phyloP scores from a whole-genome alignment of 2,888 invertebrate species.

The Laspeyria flexula region DNA sequence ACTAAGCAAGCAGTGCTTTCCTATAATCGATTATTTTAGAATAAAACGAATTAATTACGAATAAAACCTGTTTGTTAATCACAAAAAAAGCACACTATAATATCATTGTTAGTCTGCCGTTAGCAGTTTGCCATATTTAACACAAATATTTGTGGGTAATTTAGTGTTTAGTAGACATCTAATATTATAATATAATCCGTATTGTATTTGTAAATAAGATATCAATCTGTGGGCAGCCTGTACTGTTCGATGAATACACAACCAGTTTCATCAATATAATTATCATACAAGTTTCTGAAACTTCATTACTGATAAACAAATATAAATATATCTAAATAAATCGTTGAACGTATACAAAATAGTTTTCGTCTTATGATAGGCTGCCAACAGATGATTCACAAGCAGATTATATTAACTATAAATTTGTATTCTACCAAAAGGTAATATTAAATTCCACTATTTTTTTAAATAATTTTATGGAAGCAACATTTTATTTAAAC shows the following conservation, averaged over 20 bases:
- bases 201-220: constrained; percentile 33
- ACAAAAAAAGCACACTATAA: neutral
- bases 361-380: constrained; percentile 31
- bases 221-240: constrained; percentile 54
- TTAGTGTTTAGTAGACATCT: constrained; percentile 32
- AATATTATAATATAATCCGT: constrained; percentile 26
- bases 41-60: constrained; percentile 12
- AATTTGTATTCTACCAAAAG: constrained; percentile 57
- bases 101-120: constrained; percentile 13
- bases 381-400: constrained; percentile 56
- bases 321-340: constrained; percentile 31
- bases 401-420: constrained; percentile 48
- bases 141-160: constrained; percentile 20
- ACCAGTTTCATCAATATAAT: constrained; percentile 45
- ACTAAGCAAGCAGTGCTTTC: constrained; percentile 55
- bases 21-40: constrained; percentile 21
- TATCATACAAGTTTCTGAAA: constrained; percentile 28
- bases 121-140: constrained; percentile 14
- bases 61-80: constrained; percentile 28
- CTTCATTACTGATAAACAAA: constrained; percentile 10
- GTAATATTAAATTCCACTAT: constrained; percentile 62
- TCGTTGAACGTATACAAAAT: constrained; percentile 26
- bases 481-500: constrained; percentile 77
- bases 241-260: constrained; percentile 61
- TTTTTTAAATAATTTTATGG: constrained; percentile 71